Conservation (phyloP, 2,113 vertebrate genomes). For the Sitta europaea region DNA sequence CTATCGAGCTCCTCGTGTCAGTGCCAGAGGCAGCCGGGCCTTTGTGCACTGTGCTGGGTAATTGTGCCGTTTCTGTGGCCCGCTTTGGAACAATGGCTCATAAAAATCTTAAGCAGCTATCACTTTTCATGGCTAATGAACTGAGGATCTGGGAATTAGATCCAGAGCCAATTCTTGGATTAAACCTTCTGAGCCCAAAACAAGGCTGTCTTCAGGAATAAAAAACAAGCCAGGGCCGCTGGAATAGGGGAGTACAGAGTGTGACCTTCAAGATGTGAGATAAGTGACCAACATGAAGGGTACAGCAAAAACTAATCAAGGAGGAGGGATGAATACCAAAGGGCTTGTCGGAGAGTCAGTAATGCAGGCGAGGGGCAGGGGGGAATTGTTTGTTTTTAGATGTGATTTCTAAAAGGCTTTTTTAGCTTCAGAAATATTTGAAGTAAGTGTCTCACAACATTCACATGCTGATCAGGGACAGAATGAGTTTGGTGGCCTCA, state of each 20-base stretch:
- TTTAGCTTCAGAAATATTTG: slow-evolving; percentile 57
- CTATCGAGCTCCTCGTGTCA: slow-evolving; percentile 30
- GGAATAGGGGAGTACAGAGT: neutral
- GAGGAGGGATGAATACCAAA: slow-evolving; percentile 21
- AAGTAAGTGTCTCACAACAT: slow-evolving; percentile 8
- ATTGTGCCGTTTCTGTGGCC: slow-evolving; percentile 47
- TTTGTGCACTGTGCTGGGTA: slow-evolving; percentile 21
- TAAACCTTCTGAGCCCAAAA: slow-evolving; percentile 56
- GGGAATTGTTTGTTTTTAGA: slow-evolving; percentile 47
- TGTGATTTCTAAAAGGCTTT: slow-evolving; percentile 56
- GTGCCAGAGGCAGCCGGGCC: slow-evolving; percentile 34
- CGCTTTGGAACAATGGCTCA: slow-evolving; percentile 52
- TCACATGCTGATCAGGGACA: slow-evolving; percentile 47
- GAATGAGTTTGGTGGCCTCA: neutral
- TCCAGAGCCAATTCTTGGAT: slow-evolving; percentile 65
- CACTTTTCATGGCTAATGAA: slow-evolving; percentile 72
- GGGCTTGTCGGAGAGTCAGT: neutral
- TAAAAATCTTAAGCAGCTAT: slow-evolving; percentile 66
- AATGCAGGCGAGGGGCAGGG: neutral
- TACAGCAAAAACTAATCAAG: neutral
- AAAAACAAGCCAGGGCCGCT: neutral
- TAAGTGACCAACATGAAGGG: slow-evolving; percentile 34
- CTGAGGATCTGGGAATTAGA: slow-evolving; percentile 66
- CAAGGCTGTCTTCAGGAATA: slow-evolving; percentile 44
- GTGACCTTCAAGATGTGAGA: slow-evolving; percentile 48